phyloP scores from a whole-genome alignment of 2,888 invertebrate genomes.

The Cephus nigrinus region DNA sequence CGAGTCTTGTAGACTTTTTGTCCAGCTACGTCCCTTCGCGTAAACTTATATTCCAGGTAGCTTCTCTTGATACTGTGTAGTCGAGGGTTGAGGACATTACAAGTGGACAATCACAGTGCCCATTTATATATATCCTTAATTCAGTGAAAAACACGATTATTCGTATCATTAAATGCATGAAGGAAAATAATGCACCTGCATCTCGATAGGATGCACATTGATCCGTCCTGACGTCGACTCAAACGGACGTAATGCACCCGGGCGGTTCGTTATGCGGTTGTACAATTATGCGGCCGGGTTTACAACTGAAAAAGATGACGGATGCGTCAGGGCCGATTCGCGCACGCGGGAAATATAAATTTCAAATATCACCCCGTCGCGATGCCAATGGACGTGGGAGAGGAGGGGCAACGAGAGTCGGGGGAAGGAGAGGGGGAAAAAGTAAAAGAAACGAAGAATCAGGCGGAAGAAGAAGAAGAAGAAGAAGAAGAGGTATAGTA shows the following conservation, averaged over 20 bases:
- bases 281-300: conserved; percentile 47
- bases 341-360: conserved; percentile 55
- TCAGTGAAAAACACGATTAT: not conserved
- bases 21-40: not conserved
- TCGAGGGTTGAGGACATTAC: not conserved
- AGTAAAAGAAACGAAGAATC: conserved; percentile 1
- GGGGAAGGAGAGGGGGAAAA: not conserved
- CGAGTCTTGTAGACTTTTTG: not conserved
- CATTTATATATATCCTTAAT: not conserved
- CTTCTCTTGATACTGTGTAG: not conserved
- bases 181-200: not conserved
- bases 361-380: conserved; percentile 44
- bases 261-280: conserved; percentile 36
- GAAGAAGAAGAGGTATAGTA: not conserved
- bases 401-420: not conserved
- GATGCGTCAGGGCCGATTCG: conserved; percentile 43
- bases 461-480: not conserved
- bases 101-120: not conserved
- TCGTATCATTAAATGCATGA: not conserved
- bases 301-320: conserved; percentile 56
- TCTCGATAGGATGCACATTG: not conserved
- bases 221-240: not conserved
- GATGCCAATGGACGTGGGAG: conserved; percentile 28
- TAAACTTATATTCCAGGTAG: not conserved
- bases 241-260: not conserved